Evolutionary conservation across 2,888 invertebrate genomes (phyloP), one percentile per base, ranked within the genome.

Genomic region (Scelioninae gen. 1): DNA sequence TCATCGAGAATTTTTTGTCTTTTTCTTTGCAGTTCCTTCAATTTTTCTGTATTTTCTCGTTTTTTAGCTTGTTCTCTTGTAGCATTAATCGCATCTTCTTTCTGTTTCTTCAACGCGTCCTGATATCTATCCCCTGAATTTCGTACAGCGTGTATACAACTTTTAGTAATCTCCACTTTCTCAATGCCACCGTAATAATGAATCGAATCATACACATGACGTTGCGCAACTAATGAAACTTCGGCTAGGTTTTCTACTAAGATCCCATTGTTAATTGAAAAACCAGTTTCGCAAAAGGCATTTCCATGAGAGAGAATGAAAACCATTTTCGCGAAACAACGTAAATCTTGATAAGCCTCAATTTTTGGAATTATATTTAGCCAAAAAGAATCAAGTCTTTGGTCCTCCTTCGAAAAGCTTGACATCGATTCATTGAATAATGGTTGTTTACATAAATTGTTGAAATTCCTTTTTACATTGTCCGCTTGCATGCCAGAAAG

Each of bases 291-390:
- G 2, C 51, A 23, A 31, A 60, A 74, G 15, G 53, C 60, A 10
- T 74, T 72, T 5, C 80, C 80, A 40, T 80, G 80, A 9, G 60
- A 74, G 2, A 74, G 15, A 38, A 74, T 68, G 0, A 80, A 43
- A 29, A 62, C 51, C 38, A 55, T 72, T 62, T 66, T 72, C 9
- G 63, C 3, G 15, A 66, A 66, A 29, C 38, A 16, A 5, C 29
- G 45, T 5, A 79, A 29, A 10, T 60, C 9, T 9, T 34, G 15
- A 31, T 51, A 72, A 9, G 72, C 51, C 51, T 51, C 66, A 9
- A 43, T 10, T 58, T n/a, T 40, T 47, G 65, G 65, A 15, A 74
- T 43, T 13, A 79, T 15, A 0, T 66, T 49, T 5, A 74, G 23
- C 68, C 74, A 80, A 15, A 80, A 68, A 13, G 74, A 66, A 38